phyloP scores from a whole-genome alignment of 2,888 invertebrate genomes.

The Ariolimax columbianus region DNA sequence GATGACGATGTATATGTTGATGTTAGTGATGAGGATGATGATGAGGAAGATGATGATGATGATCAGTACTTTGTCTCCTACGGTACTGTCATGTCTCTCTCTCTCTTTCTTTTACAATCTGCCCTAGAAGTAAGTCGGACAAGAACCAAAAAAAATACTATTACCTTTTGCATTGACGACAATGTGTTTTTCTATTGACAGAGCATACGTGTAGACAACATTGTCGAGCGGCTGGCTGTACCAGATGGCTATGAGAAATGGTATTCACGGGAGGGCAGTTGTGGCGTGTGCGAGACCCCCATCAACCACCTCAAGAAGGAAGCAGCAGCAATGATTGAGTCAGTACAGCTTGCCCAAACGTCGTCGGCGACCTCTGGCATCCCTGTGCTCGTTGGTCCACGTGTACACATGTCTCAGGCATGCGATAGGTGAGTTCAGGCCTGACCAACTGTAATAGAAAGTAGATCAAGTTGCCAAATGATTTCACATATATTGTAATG shows the following conservation, averaged over 20 bases:
- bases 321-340: slow-evolving; percentile 72
- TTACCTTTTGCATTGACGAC: too few species aligned
- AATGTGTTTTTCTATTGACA: slow-evolving; percentile 50
- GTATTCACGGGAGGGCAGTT: slow-evolving; percentile 62
- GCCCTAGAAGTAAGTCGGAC: too few species aligned
- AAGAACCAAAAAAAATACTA: too few species aligned
- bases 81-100: too few species aligned
- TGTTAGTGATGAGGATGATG: too few species aligned
- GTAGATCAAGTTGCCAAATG: too few species aligned
- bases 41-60: too few species aligned
- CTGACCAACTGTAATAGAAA: too few species aligned
- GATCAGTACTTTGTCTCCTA: too few species aligned
- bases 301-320: slow-evolving; percentile 70
- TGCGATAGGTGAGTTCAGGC: slow-evolving; percentile 46
- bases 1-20: too few species aligned
- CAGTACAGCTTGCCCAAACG: slow-evolving; percentile 71
- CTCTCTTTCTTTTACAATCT: too few species aligned
- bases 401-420: slow-evolving; percentile 59
- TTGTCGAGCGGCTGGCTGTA: slow-evolving; percentile 65
- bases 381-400: slow-evolving; percentile 64
- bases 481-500: too few species aligned
- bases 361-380: slow-evolving; percentile 59
- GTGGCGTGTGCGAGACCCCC: slow-evolving; percentile 72
- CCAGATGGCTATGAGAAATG: slow-evolving; percentile 64
- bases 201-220: slow-evolving; percentile 61